A percentile compares a stretch with the other conserved stretches of the same genome.
Conservation (phyloP, 2,888 invertebrate species). For the Griposia aprilina region DNA sequence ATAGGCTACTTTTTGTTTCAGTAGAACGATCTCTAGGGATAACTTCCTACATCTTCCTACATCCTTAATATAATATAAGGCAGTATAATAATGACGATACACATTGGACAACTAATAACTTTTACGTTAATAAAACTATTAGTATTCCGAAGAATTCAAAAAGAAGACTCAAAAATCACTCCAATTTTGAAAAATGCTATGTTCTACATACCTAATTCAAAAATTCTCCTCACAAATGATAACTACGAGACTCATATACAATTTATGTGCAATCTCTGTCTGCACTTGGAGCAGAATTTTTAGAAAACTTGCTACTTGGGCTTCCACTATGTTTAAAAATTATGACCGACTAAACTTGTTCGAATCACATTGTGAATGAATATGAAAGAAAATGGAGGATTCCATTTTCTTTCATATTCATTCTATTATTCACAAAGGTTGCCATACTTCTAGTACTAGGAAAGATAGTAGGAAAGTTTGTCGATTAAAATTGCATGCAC, state of each 20-base stretch:
- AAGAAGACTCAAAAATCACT: background rate
- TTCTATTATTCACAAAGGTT: slow-evolving; percentile 20
- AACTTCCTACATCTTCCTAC: no score
- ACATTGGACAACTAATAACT: background rate
- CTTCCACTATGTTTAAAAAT: slow-evolving; percentile 49
- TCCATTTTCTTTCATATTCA: slow-evolving; percentile 40
- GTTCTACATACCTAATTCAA: slow-evolving; percentile 35
- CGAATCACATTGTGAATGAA: slow-evolving; percentile 40
- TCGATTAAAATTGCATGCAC: slow-evolving; percentile 18
- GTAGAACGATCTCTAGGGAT: no score
- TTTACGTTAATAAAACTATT: background rate
- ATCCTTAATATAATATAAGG: background rate
- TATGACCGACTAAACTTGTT: slow-evolving; percentile 52
- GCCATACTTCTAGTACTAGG: slow-evolving; percentile 5
- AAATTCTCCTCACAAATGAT: slow-evolving; percentile 53
- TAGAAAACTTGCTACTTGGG: slow-evolving; percentile 52
- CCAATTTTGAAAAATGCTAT: slow-evolving; percentile 10
- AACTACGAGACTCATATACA: slow-evolving; percentile 52
- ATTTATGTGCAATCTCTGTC: slow-evolving; percentile 58
- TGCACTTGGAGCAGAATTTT: slow-evolving; percentile 42
- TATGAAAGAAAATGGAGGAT: no score
- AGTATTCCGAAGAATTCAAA: no score
- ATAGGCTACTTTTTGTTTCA: no score
- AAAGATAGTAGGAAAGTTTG: slow-evolving; percentile 10
- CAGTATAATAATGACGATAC: background rate